phyloP scores from a whole-genome alignment of 2,113 vertebrate genomes.

The Micronycteris hirsuta region DNA sequence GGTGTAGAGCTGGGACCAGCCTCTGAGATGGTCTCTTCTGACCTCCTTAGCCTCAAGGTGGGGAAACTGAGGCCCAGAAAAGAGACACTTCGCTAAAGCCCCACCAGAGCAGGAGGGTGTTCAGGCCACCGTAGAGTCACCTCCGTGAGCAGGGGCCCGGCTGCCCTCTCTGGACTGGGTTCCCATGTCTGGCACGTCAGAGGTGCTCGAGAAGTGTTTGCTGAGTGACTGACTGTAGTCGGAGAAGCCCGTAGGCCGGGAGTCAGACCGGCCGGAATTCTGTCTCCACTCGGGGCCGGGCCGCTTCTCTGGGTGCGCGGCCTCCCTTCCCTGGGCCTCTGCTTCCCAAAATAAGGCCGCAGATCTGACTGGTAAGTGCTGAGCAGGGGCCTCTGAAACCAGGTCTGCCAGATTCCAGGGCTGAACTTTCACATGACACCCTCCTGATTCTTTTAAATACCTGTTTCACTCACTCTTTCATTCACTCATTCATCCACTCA shows the following conservation, averaged over 20 bases:
- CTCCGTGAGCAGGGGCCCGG: rapidly evolving
- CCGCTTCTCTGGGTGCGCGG: too few relatives aligned
- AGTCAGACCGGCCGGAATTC: background rate
- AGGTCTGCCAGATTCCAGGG: background rate
- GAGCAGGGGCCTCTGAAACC: background rate
- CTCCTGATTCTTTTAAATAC: background rate
- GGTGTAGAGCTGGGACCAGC: background rate
- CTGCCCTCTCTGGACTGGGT: background rate
- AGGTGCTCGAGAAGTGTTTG: background rate
- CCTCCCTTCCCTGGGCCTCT: background rate
- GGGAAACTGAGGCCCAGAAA: too few relatives aligned
- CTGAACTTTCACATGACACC: background rate
- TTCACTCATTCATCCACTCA: too few relatives aligned
- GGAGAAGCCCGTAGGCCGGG: background rate
- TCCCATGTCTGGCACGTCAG: rapidly evolving
- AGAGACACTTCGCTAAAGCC: background rate
- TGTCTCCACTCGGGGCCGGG: background rate
- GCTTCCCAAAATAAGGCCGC: background rate
- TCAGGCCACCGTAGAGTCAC: background rate
- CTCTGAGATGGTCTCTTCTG: background rate
- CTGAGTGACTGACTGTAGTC: rapidly evolving
- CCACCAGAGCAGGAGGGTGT: background rate
- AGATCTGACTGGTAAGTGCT: background rate
- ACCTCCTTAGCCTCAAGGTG: background rate
- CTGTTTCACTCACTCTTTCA: background rate